A percentile compares a stretch with the other conserved stretches of the same genome.
These are phyloP conservation scores for Ennomos fuscantarius DNA, from an alignment of 2,888 invertebrate genomes.

Conservation along the genomic window DNA sequence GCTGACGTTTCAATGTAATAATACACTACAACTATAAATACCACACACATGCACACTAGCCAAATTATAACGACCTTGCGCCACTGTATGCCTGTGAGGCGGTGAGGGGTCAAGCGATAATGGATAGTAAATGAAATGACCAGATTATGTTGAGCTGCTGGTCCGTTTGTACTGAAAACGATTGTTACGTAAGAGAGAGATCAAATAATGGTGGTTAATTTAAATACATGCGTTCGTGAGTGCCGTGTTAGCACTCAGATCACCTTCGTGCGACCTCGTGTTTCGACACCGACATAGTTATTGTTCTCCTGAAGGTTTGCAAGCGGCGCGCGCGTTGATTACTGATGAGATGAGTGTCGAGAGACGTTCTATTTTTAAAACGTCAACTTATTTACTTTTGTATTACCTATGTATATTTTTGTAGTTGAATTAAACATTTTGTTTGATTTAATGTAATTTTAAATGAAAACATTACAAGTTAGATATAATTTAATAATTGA, in stretches of 20 bases:
- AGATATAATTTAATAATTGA: too few relatives aligned
- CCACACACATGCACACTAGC: conserved; percentile 48
- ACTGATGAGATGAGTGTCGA: conserved; percentile 77
- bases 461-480: too few relatives aligned
- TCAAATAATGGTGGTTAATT: conserved; percentile 36
- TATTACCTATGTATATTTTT: too few relatives aligned
- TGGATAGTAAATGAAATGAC: conserved; percentile 22
- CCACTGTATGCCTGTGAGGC: conserved; percentile 4
- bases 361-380: conserved; percentile 69
- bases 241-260: conserved; percentile 73
- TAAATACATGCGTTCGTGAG: conserved; percentile 66
- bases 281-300: conserved; percentile 78
- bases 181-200: conserved; percentile 1
- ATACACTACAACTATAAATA: conserved; percentile 54
- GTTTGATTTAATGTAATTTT: too few relatives aligned
- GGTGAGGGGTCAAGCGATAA: conserved; percentile 14
- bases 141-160: conserved; percentile 44
- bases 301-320: conserved; percentile 79
- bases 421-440: too few relatives aligned
- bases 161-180: conserved; percentile 15
- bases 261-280: conserved; percentile 83
- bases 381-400: conserved; percentile 37
- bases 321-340: conserved; percentile 73
- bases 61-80: conserved; percentile 20
- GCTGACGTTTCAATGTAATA: conserved; percentile 58